phyloP scores from a whole-genome alignment of 2,888 invertebrate genomes.

The Hanleya hanleyi region DNA sequence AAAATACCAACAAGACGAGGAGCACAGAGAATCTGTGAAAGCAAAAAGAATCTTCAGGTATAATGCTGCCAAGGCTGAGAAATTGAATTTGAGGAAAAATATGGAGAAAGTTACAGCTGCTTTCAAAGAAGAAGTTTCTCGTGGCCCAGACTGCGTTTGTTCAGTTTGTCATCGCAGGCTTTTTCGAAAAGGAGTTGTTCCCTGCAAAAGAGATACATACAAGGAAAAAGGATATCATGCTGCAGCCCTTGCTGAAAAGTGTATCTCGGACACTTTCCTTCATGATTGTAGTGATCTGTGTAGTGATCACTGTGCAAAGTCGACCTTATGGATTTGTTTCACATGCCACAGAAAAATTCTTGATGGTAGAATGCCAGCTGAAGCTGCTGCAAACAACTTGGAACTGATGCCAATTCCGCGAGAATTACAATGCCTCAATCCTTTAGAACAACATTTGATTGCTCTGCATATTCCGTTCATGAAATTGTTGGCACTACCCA shows the following conservation, averaged over 20 bases:
- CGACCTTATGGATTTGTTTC: constrained; percentile 15
- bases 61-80: background rate
- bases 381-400: constrained; percentile 13
- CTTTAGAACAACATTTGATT: constrained; percentile 40
- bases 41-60: background rate
- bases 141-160: constrained; percentile 8
- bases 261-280: constrained; percentile 8
- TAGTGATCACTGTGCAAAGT: background rate
- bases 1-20: background rate
- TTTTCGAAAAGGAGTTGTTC: constrained; percentile 11
- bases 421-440: constrained; percentile 28
- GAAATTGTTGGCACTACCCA: constrained; percentile 39
- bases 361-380: constrained; percentile 13
- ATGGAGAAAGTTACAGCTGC: too few relatives aligned
- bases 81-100: background rate
- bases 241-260: background rate
- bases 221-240: background rate
- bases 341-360: constrained; percentile 25
- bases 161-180: constrained; percentile 11
- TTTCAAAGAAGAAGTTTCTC: background rate
- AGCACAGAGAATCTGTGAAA: background rate
- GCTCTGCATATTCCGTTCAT: constrained; percentile 40
- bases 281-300: constrained; percentile 4
- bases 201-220: background rate
- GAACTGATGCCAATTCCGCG: constrained; percentile 19